Conservation (phyloP, 2,888 invertebrate species). For the Venusia cambrica region DNA sequence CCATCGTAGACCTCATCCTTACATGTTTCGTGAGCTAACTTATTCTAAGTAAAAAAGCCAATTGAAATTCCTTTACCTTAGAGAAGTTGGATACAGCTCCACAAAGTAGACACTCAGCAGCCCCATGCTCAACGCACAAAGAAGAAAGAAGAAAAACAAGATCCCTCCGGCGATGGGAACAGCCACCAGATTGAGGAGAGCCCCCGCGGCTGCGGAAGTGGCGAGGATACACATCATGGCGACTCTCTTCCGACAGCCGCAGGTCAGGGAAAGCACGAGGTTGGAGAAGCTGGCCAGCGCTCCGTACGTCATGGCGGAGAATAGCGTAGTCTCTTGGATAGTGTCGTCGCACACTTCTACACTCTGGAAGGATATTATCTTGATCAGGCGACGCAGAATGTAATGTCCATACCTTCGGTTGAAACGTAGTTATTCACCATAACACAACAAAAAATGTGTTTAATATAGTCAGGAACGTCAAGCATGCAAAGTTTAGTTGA, state of each 20-base stretch:
- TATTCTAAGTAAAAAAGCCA: no score
- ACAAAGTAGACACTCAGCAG: slow-evolving; percentile 72
- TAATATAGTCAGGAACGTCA: no score
- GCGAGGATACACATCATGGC: slow-evolving; percentile 63
- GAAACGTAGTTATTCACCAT: no score
- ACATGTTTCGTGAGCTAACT: no score
- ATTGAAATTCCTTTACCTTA: slow-evolving; percentile 52
- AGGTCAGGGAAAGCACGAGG: slow-evolving; percentile 64
- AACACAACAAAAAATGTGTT: no score
- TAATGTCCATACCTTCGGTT: no score
- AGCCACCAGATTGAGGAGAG: slow-evolving; percentile 57
- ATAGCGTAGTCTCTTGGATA: slow-evolving; percentile 65
- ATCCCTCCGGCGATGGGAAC: slow-evolving; percentile 66
- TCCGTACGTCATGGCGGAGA: slow-evolving; percentile 70
- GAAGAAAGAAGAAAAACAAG: slow-evolving; percentile 70
- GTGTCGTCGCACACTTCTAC: slow-evolving; percentile 64
- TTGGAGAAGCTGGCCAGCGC: slow-evolving; percentile 63
- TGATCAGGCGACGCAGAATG: no score
- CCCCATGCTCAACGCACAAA: slow-evolving; percentile 70
- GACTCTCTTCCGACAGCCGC: slow-evolving; percentile 59
- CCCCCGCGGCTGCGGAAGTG: slow-evolving; percentile 50
- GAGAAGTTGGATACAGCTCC: slow-evolving; percentile 68
- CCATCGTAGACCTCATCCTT: no score
- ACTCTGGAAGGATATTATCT: slow-evolving; percentile 38
- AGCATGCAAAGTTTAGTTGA: no score